Evolutionary conservation across 2,888 invertebrate species (phyloP), one percentile per base, ranked within the genome.

Genomic region (Lymantria dispar): DNA sequence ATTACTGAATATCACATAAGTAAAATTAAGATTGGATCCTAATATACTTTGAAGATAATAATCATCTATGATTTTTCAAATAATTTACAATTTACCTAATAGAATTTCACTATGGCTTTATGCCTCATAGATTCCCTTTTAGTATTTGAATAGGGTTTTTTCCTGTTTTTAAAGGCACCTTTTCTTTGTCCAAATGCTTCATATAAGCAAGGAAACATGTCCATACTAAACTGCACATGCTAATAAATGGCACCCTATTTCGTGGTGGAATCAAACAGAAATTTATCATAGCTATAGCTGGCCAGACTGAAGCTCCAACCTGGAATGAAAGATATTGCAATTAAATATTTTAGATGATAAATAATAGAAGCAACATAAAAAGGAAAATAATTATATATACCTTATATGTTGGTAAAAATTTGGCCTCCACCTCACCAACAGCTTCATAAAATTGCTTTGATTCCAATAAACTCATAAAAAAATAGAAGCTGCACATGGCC

Each of bases 201-300:
- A 96, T 96, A 66, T 95, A 96, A 0, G 96, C 95, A 49, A 96
- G 87, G 74, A 96, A 96, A 64, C 94, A 94, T 5, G 96, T 95
- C 96, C 96, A 96, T 58, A 95, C 78, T 46, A 96, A 91, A 77
- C 96, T 96, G 76, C 95, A 95, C 33, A 93, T 76, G 70, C 95
- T 95, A 22, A 95, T 95, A 70, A 96, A 95, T 29, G 94, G 94
- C 7, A 96, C 96, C 59, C 96, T 92, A 78, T 96, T 96, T 62
- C 92, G 93, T 68, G 96, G 95, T 43, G 95, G 94, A 56, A 96
- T 92, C 12, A 95, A 75, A 38, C 94, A 92, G 70, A 95, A 96
- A 75, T 96, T 96, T 11, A 96, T 83, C 50, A 95, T 94, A 68
- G 95, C 95, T 45, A 96, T 84, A 43, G 94, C 74, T 13, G 96